Percentiles rank a stretch among this genome's conserved stretches.
phyloP scores from a whole-genome alignment of 2,888 invertebrate genomes.

The Axea sp. region DNA sequence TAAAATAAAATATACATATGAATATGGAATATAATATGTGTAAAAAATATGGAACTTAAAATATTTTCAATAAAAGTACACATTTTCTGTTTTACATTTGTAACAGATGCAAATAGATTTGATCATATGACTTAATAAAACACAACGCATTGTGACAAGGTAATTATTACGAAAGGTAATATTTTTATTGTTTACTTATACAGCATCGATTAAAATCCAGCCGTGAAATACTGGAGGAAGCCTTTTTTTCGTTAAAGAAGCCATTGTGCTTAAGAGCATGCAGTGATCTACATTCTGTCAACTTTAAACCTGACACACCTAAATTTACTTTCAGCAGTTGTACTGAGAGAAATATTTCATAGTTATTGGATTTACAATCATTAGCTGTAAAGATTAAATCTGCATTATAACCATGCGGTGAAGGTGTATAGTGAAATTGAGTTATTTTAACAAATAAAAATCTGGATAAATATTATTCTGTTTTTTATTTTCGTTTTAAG shows the following conservation, averaged over 20 bases:
- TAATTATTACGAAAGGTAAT: conserved; percentile 9
- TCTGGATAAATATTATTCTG: conserved; percentile 13
- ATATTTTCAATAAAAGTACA: too few species aligned
- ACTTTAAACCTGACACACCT: conserved; percentile 4
- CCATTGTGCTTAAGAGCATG: conserved; percentile 31
- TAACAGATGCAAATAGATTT: too few species aligned
- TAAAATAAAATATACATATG: too few species aligned
- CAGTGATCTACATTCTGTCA: conserved; percentile 48
- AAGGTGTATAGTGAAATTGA: conserved; percentile 18
- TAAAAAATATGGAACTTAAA: too few species aligned
- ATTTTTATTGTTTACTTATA: conserved; percentile 21
- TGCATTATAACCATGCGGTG: conserved; percentile 14
- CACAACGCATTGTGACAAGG: conserved; percentile 7
- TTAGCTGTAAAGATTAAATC: not conserved
- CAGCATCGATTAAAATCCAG: conserved; percentile 33
- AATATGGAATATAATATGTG: too few species aligned
- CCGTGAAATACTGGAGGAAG: conserved; percentile 23
- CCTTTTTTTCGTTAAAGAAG: conserved; percentile 51
- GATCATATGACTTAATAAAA: not conserved
- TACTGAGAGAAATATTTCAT: not conserved
- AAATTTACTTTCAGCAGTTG: conserved; percentile 11
- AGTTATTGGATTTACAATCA: not conserved
- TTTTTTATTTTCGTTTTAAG: not conserved
- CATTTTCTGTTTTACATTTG: too few species aligned
- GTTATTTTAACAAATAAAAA: conserved; percentile 18